Evolutionary conservation across 2,797 vertebrate species (phyloP).

Genomic region (Mus spretus): DNA sequence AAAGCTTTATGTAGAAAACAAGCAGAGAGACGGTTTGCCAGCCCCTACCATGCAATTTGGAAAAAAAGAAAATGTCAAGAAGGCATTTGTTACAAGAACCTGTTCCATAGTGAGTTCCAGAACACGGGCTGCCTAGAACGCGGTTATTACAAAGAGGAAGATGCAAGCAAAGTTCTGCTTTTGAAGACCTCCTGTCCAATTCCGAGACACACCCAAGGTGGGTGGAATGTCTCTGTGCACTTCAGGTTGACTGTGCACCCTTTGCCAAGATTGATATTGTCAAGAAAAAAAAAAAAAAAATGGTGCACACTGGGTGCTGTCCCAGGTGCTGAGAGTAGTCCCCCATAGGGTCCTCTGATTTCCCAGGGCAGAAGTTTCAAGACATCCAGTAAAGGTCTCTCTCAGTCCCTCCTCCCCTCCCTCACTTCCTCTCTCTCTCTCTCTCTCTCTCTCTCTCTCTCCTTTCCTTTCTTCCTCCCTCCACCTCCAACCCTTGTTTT

Average conservation of each 20-base stretch:
- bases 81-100: background rate
- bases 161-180: background rate
- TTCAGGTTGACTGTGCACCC: background rate
- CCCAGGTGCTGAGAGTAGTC: constrained; percentile 60
- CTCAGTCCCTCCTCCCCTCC: background rate
- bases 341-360: background rate
- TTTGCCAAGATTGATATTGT: background rate
- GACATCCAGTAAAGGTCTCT: background rate
- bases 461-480: no score
- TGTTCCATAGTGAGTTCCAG: background rate
- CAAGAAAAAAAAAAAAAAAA: background rate
- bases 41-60: background rate
- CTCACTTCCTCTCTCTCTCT: background rate
- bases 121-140: no score
- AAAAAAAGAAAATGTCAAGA: background rate
- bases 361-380: background rate
- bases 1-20: constrained; percentile 55
- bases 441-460: background rate
- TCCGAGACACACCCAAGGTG: constrained; percentile 36
- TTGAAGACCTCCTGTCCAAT: constrained; percentile 3
- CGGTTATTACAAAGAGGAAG: background rate
- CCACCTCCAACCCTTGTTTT: background rate
- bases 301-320: background rate
- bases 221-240: background rate
- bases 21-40: background rate